Conservation (phyloP, 2,888 invertebrate species). For the Monopis laevigella region DNA sequence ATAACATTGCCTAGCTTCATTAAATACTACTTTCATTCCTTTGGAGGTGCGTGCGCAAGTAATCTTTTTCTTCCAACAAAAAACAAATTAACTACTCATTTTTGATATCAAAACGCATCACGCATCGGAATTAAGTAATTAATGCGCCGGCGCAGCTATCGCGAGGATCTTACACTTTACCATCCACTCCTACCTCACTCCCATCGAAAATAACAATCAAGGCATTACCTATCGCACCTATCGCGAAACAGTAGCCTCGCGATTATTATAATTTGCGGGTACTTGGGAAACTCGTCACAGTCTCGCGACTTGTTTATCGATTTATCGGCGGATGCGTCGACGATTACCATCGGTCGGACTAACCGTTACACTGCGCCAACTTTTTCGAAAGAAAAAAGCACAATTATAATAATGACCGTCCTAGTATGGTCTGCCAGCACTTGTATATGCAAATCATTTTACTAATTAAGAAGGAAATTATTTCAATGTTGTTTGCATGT, state of each 20-base stretch:
- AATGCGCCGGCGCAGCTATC: conserved; percentile 47
- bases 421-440: conserved; percentile 52
- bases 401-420: conserved; percentile 61
- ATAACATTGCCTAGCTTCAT: conserved; percentile 8
- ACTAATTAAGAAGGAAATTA: conserved; percentile 59
- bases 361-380: conserved; percentile 49
- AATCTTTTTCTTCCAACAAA: conserved; percentile 6
- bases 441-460: conserved; percentile 56
- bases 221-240: conserved; percentile 23
- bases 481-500: conserved; percentile 52
- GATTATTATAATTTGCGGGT: conserved; percentile 47
- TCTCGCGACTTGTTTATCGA: conserved; percentile 55
- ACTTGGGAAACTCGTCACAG: conserved; percentile 51
- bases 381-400: conserved; percentile 54
- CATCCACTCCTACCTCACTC: conserved; percentile 23
- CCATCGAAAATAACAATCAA: conserved; percentile 46
- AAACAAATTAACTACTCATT: conserved; percentile 10
- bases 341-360: conserved; percentile 47
- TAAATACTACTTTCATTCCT: conserved; percentile 10
- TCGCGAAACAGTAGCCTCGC: conserved; percentile 38
- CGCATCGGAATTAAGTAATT: conserved; percentile 63
- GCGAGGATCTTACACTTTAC: conserved; percentile 45
- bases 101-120: conserved; percentile 29
- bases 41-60: conserved; percentile 6
- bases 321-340: conserved; percentile 55